Evolutionary conservation across 1,140 invertebrate genomes (phyloP), one percentile per base, ranked within the genome.

Genomic region (Nebria ingens): DNA sequence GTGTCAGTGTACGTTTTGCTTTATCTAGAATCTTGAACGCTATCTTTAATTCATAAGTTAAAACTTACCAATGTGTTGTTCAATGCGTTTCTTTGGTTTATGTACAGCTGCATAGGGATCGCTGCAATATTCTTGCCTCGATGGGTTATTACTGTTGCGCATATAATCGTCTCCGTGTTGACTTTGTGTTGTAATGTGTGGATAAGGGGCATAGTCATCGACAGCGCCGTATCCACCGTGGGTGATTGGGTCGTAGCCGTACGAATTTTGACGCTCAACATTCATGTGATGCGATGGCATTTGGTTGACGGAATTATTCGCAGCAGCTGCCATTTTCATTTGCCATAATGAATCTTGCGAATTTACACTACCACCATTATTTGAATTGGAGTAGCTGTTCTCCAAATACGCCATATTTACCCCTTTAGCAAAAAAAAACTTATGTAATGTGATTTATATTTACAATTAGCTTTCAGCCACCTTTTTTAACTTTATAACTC

Each of bases 281-380:
- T 78, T 76, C 62, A 78, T 76, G 55, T 79, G 73, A 52, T 74
- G 69, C 20, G 70, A 64, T 65, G 70, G 69, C 55, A 79, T 71
- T 52, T 79, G 71, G 23, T 75, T 77, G 21, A 64, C 69, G 13
- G 78, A 78, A 57, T 80, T 78, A 66, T 77, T 81, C 45, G 80
- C 81, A 1, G 83, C 83, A 2, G 83, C 85, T 0, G 84, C 85
- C 76, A 87, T 86, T 73, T 93, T 92, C 79, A 92, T 87, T 73
- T 93, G 90, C 90, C 91, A 94, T 60, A 94, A 75, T n/a, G 90
- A 93, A 69, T 94, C 91, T 69, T 94, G 91, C 0, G 90, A 93
- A 73, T 94, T 92, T 29, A 94, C 90, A 54, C 89, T 92, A 52
- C 91, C 90, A 19, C 89, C 90, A 71, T 93, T 91, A 73, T 92